Percentiles rank a stretch among this genome's conserved stretches.
Evolutionary conservation across 35 echinoderm and acorn worm genomes (phyloP).

Genomic region (Lytechinus variegatus): DNA sequence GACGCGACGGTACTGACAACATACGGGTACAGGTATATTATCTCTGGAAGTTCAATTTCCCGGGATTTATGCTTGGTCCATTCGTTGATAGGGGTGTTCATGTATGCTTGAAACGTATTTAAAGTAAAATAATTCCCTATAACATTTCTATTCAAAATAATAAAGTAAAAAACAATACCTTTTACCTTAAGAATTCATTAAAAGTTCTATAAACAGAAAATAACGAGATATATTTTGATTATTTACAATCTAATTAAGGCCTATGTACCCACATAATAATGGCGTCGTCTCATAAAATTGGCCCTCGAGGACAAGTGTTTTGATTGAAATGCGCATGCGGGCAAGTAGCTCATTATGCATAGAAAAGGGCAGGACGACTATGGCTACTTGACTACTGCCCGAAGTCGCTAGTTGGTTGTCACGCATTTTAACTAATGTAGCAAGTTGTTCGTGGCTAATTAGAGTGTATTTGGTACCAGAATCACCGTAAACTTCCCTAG

Average conservation of each 20-base stretch:
- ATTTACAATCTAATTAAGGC: background rate
- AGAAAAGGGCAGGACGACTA: background rate
- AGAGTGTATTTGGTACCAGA: background rate
- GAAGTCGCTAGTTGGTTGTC: background rate
- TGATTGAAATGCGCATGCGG: slow-evolving; percentile 42
- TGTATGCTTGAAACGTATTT: background rate
- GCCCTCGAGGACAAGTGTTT: slow-evolving; percentile 36
- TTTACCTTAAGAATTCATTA: background rate
- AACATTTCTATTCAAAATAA: no score
- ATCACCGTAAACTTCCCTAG: background rate
- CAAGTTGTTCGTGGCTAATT: background rate
- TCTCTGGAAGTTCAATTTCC: background rate
- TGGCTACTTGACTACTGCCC: slow-evolving; percentile 30
- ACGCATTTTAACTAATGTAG: background rate
- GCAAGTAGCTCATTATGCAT: slow-evolving; percentile 50
- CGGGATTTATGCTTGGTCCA: background rate
- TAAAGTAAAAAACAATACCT: no score
- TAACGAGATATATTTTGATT: background rate
- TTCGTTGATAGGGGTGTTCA: background rate
- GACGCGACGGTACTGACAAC: no score
- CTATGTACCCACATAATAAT: background rate
- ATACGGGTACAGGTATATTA: no score
- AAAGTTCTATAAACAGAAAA: background rate
- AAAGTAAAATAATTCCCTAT: background rate
- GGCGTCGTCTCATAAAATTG: background rate